Evolutionary conservation across 2,888 invertebrate species (phyloP).

Genomic region (Zaprionus bogoriensis): DNA sequence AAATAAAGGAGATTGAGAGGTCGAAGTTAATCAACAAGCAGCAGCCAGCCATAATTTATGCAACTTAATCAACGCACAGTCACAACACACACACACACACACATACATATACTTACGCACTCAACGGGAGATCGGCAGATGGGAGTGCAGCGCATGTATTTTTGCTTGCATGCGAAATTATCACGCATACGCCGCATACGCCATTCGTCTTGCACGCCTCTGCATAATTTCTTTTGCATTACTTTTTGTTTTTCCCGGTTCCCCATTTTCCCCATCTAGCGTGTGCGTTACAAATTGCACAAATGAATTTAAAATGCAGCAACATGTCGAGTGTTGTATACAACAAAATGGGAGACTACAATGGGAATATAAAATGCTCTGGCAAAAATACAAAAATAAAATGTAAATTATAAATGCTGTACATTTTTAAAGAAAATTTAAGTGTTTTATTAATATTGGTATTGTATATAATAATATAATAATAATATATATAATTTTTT

Average conservation of each 20-base stretch:
- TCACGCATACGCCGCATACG: constrained; percentile 52
- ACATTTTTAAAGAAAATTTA: too few species aligned
- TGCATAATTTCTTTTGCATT: constrained; percentile 35
- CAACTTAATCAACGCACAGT: constrained; percentile 57
- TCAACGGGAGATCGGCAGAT: neutral
- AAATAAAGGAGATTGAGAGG: neutral
- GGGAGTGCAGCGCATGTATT: constrained; percentile 4
- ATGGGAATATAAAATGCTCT: constrained; percentile 13
- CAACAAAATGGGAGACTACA: neutral
- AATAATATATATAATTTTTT: too few species aligned
- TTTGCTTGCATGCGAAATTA: constrained; percentile 33
- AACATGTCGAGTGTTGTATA: constrained; percentile 7
- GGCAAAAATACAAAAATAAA: neutral
- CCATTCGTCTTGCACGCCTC: constrained; percentile 16
- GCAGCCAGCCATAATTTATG: constrained; percentile 59
- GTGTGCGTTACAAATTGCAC: constrained; percentile 32
- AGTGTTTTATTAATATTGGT: too few species aligned
- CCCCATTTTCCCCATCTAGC: neutral
- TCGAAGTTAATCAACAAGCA: constrained; percentile 49
- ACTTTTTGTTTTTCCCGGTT: constrained; percentile 4
- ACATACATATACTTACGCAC: neutral
- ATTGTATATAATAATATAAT: too few species aligned
- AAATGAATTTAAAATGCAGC: constrained; percentile 45
- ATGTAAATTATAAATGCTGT: too few species aligned
- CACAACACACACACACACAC: constrained; percentile 1